phyloP scores from a whole-genome alignment of 2,113 vertebrate species.

The Myodes glareolus region DNA sequence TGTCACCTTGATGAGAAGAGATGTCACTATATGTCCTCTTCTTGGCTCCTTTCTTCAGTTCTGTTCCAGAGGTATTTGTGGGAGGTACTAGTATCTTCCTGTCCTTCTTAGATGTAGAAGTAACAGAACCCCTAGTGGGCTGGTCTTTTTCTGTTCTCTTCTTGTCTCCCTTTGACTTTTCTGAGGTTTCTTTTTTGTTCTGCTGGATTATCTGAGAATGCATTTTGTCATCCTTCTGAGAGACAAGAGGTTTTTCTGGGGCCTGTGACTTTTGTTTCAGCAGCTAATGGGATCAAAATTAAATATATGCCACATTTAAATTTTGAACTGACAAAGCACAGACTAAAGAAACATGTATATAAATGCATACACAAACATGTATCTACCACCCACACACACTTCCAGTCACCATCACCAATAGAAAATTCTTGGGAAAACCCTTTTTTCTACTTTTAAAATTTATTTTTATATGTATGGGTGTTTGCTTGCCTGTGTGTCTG shows the following conservation, averaged over 20 bases:
- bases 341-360: accelerated
- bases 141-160: accelerated
- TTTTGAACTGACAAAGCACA: background rate
- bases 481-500: background rate
- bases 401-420: accelerated
- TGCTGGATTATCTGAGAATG: background rate
- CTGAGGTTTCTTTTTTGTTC: background rate
- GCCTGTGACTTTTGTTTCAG: slow-evolving; percentile 80
- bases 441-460: background rate
- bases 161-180: background rate
- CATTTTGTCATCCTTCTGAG: slow-evolving; percentile 24
- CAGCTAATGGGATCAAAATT: slow-evolving; percentile 66
- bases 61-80: background rate
- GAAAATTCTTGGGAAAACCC: background rate
- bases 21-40: slow-evolving; percentile 59
- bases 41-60: slow-evolving; percentile 34
- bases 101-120: background rate
- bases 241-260: accelerated
- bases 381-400: accelerated
- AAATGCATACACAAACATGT: accelerated
- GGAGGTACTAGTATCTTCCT: background rate
- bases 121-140: accelerated
- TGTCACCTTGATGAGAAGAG: slow-evolving; percentile 28
- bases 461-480: background rate
- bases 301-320: background rate